These are phyloP conservation scores for Microchrysa polita DNA, from an alignment of 2,888 invertebrate species.

Conservation along the genomic window DNA sequence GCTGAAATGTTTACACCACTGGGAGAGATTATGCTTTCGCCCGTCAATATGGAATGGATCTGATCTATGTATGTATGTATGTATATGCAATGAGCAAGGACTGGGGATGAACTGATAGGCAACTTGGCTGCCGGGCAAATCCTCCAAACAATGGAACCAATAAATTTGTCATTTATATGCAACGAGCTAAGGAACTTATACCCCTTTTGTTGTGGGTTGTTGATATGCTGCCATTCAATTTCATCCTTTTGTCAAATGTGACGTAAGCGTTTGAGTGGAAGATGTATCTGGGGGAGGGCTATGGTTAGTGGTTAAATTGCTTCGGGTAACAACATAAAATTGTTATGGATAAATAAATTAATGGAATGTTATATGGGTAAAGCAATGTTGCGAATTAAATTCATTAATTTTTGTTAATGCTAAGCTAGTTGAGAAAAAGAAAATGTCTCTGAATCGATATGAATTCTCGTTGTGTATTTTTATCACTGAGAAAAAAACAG, in stretches of 20 bases:
- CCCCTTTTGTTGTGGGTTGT: conserved; percentile 17
- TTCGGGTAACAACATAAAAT: neutral
- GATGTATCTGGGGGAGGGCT: neutral
- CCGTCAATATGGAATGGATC: neutral
- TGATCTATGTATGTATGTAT: too few species aligned
- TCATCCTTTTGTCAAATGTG: neutral
- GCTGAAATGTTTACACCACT: conserved; percentile 13
- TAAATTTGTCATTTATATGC: conserved; percentile 49
- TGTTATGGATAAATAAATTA: too few species aligned
- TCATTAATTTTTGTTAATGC: too few species aligned
- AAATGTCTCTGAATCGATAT: too few species aligned
- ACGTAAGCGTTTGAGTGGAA: neutral
- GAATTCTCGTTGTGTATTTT: too few species aligned
- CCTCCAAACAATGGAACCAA: conserved; percentile 26
- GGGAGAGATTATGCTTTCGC: conserved; percentile 3
- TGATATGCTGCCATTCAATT: conserved; percentile 3
- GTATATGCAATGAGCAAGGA: too few species aligned
- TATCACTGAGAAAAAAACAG: too few species aligned
- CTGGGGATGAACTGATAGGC: conserved; percentile 37
- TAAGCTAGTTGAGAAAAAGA: too few species aligned
- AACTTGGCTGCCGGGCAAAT: conserved; percentile 31
- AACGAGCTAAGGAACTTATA: conserved; percentile 32
- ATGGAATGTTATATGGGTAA: neutral
- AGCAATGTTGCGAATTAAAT: neutral
- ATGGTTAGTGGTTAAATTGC: neutral